These are phyloP conservation scores for Campylomormyrus numenius DNA, from an alignment of 2,113 vertebrate genomes.

Conservation along the genomic window DNA sequence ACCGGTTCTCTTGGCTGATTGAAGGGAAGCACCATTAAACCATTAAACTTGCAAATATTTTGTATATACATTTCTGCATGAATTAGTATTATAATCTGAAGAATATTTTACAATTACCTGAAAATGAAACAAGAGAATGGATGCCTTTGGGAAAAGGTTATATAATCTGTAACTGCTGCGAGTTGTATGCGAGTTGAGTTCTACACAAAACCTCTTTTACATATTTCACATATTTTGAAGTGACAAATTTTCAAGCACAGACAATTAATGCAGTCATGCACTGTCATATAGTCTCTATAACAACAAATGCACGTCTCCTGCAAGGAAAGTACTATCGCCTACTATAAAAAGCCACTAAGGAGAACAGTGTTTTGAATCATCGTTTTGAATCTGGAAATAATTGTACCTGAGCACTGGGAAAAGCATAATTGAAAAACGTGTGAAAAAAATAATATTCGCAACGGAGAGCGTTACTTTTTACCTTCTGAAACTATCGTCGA, in stretches of 20 bases:
- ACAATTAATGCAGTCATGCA: not conserved
- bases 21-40: not conserved
- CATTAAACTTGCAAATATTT: not conserved
- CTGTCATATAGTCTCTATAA: not conserved
- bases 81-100: not conserved
- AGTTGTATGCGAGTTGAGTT: not conserved
- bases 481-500: slow-evolving; percentile 10
- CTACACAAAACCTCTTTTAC: not conserved
- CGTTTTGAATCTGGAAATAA: not conserved
- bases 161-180: slow-evolving; percentile 11
- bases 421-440: not conserved
- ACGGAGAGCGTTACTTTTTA: slow-evolving; percentile 13
- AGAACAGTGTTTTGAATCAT: not conserved
- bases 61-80: not conserved
- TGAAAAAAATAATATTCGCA: not conserved
- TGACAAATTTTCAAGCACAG: not conserved
- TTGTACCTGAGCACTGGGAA: not conserved
- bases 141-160: slow-evolving; percentile 11
- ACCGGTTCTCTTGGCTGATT: not conserved
- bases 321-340: not conserved
- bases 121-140: not conserved
- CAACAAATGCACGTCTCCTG: not conserved
- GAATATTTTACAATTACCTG: slow-evolving; percentile 10
- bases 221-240: not conserved
- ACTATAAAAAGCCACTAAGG: not conserved